phyloP scores from a whole-genome alignment of 2,113 vertebrate species.

The Willisornis vidua region DNA sequence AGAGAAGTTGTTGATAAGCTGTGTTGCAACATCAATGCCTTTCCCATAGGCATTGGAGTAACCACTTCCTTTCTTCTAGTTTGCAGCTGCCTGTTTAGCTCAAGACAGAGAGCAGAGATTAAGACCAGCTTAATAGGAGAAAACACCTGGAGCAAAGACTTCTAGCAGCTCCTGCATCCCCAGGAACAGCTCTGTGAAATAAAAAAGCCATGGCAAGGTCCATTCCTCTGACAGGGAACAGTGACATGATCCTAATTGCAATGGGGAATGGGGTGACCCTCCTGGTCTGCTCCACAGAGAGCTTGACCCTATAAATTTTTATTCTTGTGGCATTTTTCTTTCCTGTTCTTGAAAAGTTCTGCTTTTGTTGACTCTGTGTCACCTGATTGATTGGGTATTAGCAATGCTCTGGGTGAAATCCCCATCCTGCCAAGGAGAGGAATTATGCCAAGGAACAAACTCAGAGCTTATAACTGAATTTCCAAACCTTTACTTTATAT shows the following conservation, averaged over 20 bases:
- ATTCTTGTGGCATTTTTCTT: not conserved
- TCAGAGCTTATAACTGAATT: constrained; percentile 25
- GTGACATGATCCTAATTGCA: not conserved
- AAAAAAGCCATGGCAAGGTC: constrained; percentile 14
- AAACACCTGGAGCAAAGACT: constrained; percentile 59
- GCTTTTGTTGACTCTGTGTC: constrained; percentile 26
- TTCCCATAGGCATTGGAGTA: constrained; percentile 61
- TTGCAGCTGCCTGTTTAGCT: constrained; percentile 69
- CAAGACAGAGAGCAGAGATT: constrained; percentile 59
- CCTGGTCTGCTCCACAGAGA: not conserved
- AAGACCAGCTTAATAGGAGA: constrained; percentile 59
- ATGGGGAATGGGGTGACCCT: not conserved
- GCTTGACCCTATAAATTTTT: not conserved
- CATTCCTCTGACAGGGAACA: constrained; percentile 45
- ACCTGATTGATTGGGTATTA: constrained; percentile 47
- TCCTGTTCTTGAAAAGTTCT: not conserved
- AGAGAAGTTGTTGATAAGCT: constrained; percentile 67
- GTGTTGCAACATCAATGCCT: constrained; percentile 66
- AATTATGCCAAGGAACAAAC: not conserved
- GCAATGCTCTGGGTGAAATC: constrained; percentile 1
- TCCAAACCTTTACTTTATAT: not conserved
- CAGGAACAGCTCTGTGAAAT: constrained; percentile 27
- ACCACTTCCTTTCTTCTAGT: constrained; percentile 70
- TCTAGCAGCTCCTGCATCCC: constrained; percentile 30
- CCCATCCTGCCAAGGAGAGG: not conserved